Percentiles rank a stretch among this genome's conserved stretches.
phyloP scores from a whole-genome alignment of 2,888 invertebrate genomes.

The Sarcophaga subvicina region DNA sequence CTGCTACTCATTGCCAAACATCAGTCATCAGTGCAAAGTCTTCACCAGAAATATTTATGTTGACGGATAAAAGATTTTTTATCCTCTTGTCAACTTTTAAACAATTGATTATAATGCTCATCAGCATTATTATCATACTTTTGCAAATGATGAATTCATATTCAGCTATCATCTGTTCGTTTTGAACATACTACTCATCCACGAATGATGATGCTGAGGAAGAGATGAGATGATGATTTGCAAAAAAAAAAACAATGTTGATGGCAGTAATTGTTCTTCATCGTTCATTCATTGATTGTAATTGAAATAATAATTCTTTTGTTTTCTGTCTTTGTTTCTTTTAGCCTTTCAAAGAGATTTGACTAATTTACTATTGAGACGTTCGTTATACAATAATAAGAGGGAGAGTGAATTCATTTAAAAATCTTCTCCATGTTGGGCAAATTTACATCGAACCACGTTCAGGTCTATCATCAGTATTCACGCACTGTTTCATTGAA shows the following conservation, averaged over 20 bases:
- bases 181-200: too few species aligned
- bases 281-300: background rate
- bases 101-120: background rate
- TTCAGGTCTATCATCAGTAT: constrained; percentile 79
- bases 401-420: constrained; percentile 8
- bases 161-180: too few species aligned
- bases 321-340: constrained; percentile 18
- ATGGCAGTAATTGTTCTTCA: too few species aligned
- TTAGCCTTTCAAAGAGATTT: constrained; percentile 9
- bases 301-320: constrained; percentile 20
- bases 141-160: too few species aligned
- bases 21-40: too few species aligned
- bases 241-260: too few species aligned
- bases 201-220: too few species aligned
- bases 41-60: too few species aligned
- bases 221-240: too few species aligned
- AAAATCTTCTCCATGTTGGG: constrained; percentile 76
- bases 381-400: background rate
- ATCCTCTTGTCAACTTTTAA: constrained; percentile 1
- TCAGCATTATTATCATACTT: background rate
- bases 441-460: constrained; percentile 79
- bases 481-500: constrained; percentile 77
- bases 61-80: background rate
- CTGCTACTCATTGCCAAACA: too few species aligned
- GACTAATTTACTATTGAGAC: constrained; percentile 8